phyloP scores from a whole-genome alignment of 1,140 invertebrate genomes.

The Scaptodrosophila lebanonensis region DNA sequence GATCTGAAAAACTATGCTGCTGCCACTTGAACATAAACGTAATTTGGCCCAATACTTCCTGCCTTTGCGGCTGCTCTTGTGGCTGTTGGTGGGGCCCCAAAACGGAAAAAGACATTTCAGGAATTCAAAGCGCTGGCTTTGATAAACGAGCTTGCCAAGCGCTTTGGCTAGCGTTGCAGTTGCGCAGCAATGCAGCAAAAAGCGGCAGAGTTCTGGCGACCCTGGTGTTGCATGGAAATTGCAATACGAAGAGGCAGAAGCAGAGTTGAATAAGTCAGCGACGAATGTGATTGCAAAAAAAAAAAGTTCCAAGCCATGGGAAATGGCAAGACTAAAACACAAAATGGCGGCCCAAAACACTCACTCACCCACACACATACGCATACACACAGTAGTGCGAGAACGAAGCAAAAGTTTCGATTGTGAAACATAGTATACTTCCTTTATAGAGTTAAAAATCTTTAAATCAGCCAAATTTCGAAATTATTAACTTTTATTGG shows the following conservation, averaged over 20 bases:
- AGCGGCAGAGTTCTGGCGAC: neutral
- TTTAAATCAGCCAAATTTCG: too few relatives aligned
- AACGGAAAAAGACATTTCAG: slow-evolving; percentile 65
- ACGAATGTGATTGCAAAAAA: too few relatives aligned
- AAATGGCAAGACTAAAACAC: too few relatives aligned
- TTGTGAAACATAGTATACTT: too few relatives aligned
- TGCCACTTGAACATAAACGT: slow-evolving; percentile 42
- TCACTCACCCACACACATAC: too few relatives aligned
- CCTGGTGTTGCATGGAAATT: slow-evolving; percentile 30
- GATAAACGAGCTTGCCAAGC: slow-evolving; percentile 56
- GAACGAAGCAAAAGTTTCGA: too few relatives aligned
- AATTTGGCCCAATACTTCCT: slow-evolving; percentile 65
- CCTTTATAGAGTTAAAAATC: too few relatives aligned
- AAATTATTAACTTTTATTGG: too few relatives aligned
- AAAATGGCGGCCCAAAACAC: too few relatives aligned
- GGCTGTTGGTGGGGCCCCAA: neutral
- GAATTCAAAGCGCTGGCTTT: slow-evolving; percentile 70
- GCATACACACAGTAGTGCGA: too few relatives aligned
- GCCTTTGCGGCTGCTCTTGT: neutral
- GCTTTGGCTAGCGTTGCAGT: slow-evolving; percentile 19
- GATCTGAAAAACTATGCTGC: slow-evolving; percentile 56
- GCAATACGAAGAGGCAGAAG: slow-evolving; percentile 61
- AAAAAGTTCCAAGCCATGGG: too few relatives aligned
- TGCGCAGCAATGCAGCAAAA: slow-evolving; percentile 2
- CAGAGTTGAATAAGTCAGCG: too few relatives aligned